These are phyloP conservation scores for Gymnocheta viridis DNA, from an alignment of 2,888 invertebrate species.

Conservation along the genomic window DNA sequence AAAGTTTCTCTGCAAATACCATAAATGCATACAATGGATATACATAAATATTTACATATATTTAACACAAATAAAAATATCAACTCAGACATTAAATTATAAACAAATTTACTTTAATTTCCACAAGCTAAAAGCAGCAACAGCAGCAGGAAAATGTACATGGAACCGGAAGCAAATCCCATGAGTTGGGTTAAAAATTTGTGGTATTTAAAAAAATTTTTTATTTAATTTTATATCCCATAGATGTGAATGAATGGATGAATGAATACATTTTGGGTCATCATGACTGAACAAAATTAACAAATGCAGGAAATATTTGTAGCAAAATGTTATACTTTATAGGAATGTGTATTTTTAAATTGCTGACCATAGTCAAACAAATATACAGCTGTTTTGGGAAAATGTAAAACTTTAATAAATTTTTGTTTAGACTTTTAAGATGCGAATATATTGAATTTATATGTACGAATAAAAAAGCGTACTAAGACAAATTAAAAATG, in stretches of 20 bases:
- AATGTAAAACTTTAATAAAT: no score
- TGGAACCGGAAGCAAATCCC: conserved; percentile 13
- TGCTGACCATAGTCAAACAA: neutral
- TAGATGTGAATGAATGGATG: conserved; percentile 1
- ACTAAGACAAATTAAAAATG: no score
- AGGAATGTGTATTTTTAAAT: neutral
- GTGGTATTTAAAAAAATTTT: neutral
- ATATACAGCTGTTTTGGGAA: no score
- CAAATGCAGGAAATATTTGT: conserved; percentile 44
- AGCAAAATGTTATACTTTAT: neutral
- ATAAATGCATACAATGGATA: neutral
- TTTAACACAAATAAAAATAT: conserved; percentile 21
- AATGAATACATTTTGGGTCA: conserved; percentile 27
- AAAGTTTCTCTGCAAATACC: no score
- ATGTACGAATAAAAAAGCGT: no score
- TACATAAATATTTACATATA: neutral
- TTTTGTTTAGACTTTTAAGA: no score
- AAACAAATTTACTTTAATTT: conserved; percentile 29
- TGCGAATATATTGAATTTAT: no score
- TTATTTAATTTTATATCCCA: conserved; percentile 19
- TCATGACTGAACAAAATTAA: conserved; percentile 10
- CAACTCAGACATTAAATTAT: neutral
- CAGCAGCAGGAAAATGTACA: neutral
- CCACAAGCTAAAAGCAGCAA: neutral
- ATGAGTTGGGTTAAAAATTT: neutral